Evolutionary conservation across 2,888 invertebrate species (phyloP).

Genomic region (Athrips mouffetella): DNA sequence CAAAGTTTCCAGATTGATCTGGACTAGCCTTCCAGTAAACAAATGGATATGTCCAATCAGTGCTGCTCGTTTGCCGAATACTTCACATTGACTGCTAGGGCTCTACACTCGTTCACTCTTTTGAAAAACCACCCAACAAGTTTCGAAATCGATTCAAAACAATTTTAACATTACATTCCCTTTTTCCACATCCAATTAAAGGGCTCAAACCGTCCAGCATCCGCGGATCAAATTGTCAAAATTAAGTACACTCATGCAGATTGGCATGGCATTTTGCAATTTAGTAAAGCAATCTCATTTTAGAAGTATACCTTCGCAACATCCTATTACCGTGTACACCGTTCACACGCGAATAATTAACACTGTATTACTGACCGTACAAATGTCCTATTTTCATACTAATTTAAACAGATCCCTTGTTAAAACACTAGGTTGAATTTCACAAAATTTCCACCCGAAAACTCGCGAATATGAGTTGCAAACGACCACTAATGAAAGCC

Average conservation of each 20-base stretch:
- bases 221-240: constrained; percentile 5
- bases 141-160: too few relatives aligned
- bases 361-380: constrained; percentile 9
- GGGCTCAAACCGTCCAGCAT: too few relatives aligned
- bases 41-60: constrained; percentile 22
- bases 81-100: constrained; percentile 22
- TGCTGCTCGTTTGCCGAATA: not conserved
- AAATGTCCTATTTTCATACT: constrained; percentile 12
- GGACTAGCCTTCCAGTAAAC: constrained; percentile 8
- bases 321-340: not conserved
- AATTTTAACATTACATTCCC: not conserved
- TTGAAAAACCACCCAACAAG: constrained; percentile 21
- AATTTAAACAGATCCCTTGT: constrained; percentile 11
- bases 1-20: constrained; percentile 24
- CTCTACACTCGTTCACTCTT: constrained; percentile 25
- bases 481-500: constrained; percentile 48
- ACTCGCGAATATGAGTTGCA: constrained; percentile 44
- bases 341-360: constrained; percentile 4
- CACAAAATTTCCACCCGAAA: constrained; percentile 30
- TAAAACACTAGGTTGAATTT: constrained; percentile 28
- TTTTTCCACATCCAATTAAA: not conserved
- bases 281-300: constrained; percentile 5
- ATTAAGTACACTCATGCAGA: constrained; percentile 8
- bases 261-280: constrained; percentile 4
- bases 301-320: not conserved